Base-by-base conservation (phyloP, 2,888 invertebrate genomes). In the Heliconius charithonia region DNA sequence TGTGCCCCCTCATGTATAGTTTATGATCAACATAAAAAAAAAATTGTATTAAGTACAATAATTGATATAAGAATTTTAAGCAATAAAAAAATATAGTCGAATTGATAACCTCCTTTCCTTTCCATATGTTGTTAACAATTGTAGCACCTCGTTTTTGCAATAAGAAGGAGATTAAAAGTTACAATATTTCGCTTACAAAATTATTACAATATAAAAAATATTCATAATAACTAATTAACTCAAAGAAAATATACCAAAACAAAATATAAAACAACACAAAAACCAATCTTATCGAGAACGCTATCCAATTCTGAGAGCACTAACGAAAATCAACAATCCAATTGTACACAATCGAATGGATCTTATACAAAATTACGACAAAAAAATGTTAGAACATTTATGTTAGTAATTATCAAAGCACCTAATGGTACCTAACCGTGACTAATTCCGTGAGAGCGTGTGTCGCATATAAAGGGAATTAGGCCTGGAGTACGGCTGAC, bases 401-500 rank as follows among this genome's bases (percentile, higher is more conserved):
- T 79, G 29, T 75, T 56, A 70, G 81, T 81, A 77, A 81, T 81
- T 81, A 77, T 56, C 75, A 41, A 79, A 76, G 81, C 77, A 79
- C 72, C 72, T 81, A 79, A 79, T 79, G 74, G 79, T 76, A 80
- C 70, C 71, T 75, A 77, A 56, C 76, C 77, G 81, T 81, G 81
- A 80, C 77, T 81, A 81, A 81, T 81, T 80, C 77, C 72, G 77
- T 69, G 41, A 78, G 51, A 76, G 67, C 79, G 81, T 73, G 81
- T 77, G 78, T 80, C 51, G 81, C 81, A 81, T 81, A 79, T 81
- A 81, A 80, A 81, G 81, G 77, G 80, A 78, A 81, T 79, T 80
- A 73, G 77, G 77, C 66, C 75, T 27, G 45, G 59, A 72, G 27
- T 74, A 59, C 75, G 73, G 59, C 75, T 80, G 78, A 75, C 77